Evolutionary conservation across 2,113 vertebrate genomes (phyloP).

Genomic region (Takifugu flavidus): DNA sequence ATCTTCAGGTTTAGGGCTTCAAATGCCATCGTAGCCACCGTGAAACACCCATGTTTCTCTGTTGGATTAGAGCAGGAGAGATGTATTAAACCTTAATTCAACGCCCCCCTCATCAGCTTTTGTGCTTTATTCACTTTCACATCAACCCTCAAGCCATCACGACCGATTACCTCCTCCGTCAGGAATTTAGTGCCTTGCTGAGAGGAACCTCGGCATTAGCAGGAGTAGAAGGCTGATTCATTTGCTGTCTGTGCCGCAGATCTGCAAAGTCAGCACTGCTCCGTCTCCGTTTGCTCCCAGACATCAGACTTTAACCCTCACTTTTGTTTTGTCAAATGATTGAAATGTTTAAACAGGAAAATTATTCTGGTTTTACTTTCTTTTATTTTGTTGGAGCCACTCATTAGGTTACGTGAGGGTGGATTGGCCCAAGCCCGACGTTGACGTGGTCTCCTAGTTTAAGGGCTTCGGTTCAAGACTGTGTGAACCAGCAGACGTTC

Average conservation of each 20-base stretch:
- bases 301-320: neutral
- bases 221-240: constrained; percentile 29
- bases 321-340: neutral
- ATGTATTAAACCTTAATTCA: constrained; percentile 5
- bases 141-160: neutral
- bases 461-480: too few relatives aligned
- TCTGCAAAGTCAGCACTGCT: constrained; percentile 17
- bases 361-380: neutral
- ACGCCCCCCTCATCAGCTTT: neutral
- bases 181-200: constrained; percentile 28
- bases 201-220: constrained; percentile 27
- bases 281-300: neutral
- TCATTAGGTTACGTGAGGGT: too few relatives aligned
- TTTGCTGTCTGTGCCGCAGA: neutral
- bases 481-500: too few relatives aligned
- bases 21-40: neutral
- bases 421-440: too few relatives aligned
- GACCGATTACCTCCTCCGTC: neutral
- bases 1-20: too few relatives aligned
- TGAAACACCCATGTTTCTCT: neutral
- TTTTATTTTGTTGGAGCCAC: too few relatives aligned
- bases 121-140: constrained; percentile 3
- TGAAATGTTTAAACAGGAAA: neutral
- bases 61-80: constrained; percentile 7
- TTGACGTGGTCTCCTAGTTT: too few relatives aligned